Evolutionary conservation across 2,797 vertebrate species (phyloP), one percentile per base, ranked within the genome.

Genomic region (Kryptopterus vitreolus): DNA sequence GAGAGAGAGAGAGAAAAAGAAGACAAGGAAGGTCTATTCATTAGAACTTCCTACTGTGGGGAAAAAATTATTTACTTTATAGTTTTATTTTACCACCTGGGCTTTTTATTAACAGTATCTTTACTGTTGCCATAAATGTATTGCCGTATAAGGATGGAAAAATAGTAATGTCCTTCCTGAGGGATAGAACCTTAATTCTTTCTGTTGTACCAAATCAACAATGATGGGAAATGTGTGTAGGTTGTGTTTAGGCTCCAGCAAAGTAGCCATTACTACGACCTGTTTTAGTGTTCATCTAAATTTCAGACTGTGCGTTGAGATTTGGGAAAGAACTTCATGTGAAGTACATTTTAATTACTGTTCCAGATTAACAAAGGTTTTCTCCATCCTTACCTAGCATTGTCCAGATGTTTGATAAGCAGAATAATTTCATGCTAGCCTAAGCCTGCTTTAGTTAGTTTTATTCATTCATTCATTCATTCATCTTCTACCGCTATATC

Each of bases 1-100:
- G n/a, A n/a, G 59, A 29, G 55, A 35, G 55, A 53, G 9, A 16
- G 5, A 57, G 48, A 33, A 22, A 53, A 12, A 20, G 29, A 15
- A 70, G 16, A 16, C 35, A 29, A 26, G 74, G 24, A 63, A 43
- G 16, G 20, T 48, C 29, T 65, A 48, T 65, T 62, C 7, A 24
- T 77, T 77, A 52, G 22, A n/a, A n/a, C n/a, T n/a, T n/a, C n/a
- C n/a, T n/a, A n/a, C n/a, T n/a, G n/a, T n/a, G n/a, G n/a, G n/a
- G n/a, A n/a, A n/a, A n/a, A n/a, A n/a, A n/a, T n/a, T n/a, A n/a
- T n/a, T n/a, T n/a, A n/a, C n/a, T n/a, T n/a, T n/a, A n/a, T n/a
- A n/a, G 38, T 43, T 35, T 76, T 12, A 76, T 52, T 63, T 76
- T 48, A 43, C 24, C 35, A 38, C 53, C 15, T 75, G 68, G 7